phyloP scores from a whole-genome alignment of 1,140 invertebrate genomes.

The Aleiodes sp. region DNA sequence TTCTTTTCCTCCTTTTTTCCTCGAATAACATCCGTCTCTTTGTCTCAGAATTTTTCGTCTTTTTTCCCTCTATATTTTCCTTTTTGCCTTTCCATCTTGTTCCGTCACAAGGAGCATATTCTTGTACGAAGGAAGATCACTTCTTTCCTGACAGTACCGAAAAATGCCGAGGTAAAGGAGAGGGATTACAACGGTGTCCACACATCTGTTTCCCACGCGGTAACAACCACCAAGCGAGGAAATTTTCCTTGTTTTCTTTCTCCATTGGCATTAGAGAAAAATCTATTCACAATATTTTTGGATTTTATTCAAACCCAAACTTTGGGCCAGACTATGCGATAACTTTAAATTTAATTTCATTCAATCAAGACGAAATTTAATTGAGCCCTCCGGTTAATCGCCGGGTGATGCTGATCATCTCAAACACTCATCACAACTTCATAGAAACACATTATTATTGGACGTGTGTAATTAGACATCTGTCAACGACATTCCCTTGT shows the following conservation, averaged over 20 bases:
- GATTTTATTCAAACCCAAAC: too few species aligned
- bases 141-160: neutral
- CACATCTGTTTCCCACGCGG: conserved; percentile 2
- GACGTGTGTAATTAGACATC: neutral
- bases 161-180: neutral
- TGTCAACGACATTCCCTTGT: conserved; percentile 3
- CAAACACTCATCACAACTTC: too few species aligned
- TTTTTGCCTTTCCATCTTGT: too few species aligned
- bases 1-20: neutral
- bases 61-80: neutral
- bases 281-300: too few species aligned
- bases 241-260: neutral
- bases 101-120: too few species aligned
- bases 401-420: too few species aligned
- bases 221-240: neutral
- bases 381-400: too few species aligned
- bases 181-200: neutral
- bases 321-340: too few species aligned
- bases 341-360: too few species aligned
- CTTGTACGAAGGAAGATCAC: neutral
- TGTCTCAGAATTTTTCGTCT: neutral
- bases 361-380: too few species aligned
- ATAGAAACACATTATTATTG: too few species aligned
- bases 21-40: conserved; percentile 6
- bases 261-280: neutral